A percentile compares a stretch with the other conserved stretches of the same genome.
Conservation (phyloP, 2,888 invertebrate species). For the Sceliomorpha sp. region DNA sequence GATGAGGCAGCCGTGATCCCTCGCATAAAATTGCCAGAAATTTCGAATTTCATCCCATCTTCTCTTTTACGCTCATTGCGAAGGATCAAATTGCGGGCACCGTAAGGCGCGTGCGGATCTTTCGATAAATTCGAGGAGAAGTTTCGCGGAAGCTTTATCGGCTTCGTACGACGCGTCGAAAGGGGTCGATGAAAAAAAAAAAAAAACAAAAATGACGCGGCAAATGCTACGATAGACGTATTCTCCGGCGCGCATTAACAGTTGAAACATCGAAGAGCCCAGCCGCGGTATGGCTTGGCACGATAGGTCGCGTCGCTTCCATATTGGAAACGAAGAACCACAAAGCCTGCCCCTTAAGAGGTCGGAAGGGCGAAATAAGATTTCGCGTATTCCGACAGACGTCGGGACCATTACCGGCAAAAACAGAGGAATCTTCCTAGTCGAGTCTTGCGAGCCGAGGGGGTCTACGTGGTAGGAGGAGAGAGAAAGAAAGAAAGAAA, state of each 20-base stretch:
- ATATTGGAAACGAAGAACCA: constrained; percentile 70
- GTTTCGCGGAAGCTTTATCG: no score
- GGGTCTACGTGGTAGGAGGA: constrained; percentile 46
- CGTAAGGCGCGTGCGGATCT: no score
- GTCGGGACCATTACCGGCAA: constrained; percentile 75
- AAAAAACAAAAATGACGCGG: no score
- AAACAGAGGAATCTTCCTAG: constrained; percentile 60
- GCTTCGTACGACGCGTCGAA: no score
- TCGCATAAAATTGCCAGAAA: constrained; percentile 48
- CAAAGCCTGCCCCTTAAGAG: constrained; percentile 53
- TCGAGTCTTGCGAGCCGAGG: constrained; percentile 47
- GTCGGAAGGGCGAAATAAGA: constrained; percentile 73
- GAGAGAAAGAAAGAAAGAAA: no score
- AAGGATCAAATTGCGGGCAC: no score
- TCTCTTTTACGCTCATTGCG: constrained; percentile 22
- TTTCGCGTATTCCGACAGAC: constrained; percentile 78
- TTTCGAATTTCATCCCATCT: constrained; percentile 26
- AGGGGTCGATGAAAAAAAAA: no score
- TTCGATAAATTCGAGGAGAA: no score
- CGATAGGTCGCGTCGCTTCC: constrained; percentile 54
- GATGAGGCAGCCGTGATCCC: constrained; percentile 50
- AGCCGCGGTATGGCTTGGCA: no score
- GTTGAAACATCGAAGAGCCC: no score
- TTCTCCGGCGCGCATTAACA: no score
- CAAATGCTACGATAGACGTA: no score